Base-by-base conservation (phyloP, 2,888 invertebrate genomes). In the Pasiphila rectangulata region DNA sequence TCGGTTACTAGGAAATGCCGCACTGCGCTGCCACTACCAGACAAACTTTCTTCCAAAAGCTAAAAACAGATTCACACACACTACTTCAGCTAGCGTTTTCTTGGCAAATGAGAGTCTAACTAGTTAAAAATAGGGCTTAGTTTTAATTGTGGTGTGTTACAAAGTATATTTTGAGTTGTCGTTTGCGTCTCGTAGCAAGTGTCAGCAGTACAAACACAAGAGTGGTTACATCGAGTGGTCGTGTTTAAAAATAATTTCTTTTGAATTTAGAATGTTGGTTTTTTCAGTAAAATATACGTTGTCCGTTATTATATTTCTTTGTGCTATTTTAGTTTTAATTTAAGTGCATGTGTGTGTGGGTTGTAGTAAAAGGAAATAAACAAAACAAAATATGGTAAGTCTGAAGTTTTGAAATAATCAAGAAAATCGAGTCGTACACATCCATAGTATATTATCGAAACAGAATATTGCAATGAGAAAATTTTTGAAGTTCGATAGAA, bases 11-110 rank as follows among this genome's bases (percentile, higher is more conserved):
- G 25, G 43, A 40, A 44, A 46, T 65, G 59, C 61, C 69, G 68
- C 69, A 68, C 59, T 69, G 69, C 68, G 69, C 60, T 52, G 42
- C 6, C 46, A n/a, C n/a, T 39, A 48, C 35, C 36, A 21, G 10
- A 45, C 43, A 43, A 57, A 56, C 58, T 58, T 63, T 59, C 56
- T 48, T 55, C 37, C 48, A 32, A 46, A 56, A 46, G 47, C 37
- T 30, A 34, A 41, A 44, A 39, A 20, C 17, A 40, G 40, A 29
- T 7, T n/a, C 30, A 21, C 36, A 13, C 20, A 37, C 20, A 9
- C 34, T 12, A 24, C 9, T 17, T 36, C 37, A 36, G 29, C 24
- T 19, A 32, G 5, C 27, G 23, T 24, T 24, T 23, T 34, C 7
- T n/a, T 25, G 3, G n/a, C n/a, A 24, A 37, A 30, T 10, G 51